Evolutionary conservation across 2,113 vertebrate species (phyloP).

Genomic region (Hyperopisus bebe): DNA sequence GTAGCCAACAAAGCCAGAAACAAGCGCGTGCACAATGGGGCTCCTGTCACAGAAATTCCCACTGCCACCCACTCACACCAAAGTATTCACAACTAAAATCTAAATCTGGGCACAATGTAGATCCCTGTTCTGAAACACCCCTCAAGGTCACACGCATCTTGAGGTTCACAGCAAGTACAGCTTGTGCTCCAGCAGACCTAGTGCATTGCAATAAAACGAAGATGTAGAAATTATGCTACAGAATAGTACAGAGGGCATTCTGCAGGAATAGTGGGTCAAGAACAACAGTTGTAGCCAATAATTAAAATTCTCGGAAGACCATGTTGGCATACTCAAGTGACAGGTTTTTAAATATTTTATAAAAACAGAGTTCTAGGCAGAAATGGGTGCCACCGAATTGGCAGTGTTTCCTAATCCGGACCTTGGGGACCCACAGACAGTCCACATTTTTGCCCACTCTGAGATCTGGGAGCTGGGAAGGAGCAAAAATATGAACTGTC

Average conservation of each 20-base stretch:
- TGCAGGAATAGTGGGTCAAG: not conserved
- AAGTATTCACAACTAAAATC: slow-evolving; percentile 1
- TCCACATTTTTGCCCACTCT: not conserved
- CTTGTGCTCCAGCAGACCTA: not conserved
- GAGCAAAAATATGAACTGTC: not conserved
- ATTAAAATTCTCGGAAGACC: not conserved
- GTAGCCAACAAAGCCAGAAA: not conserved
- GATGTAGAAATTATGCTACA: not conserved
- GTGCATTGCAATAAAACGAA: not conserved
- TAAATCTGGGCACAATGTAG: not conserved
- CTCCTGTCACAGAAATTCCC: not conserved
- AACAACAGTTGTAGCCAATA: not conserved
- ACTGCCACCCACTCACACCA: not conserved
- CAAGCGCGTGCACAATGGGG: not conserved
- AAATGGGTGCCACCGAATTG: not conserved
- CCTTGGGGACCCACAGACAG: not conserved
- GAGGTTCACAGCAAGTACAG: not conserved
- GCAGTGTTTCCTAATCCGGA: not conserved
- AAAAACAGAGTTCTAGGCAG: not conserved
- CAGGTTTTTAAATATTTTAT: not conserved
- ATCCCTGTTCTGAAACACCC: not conserved
- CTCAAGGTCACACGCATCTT: not conserved
- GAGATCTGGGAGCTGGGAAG: too few species aligned
- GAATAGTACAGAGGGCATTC: not conserved
- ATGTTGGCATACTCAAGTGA: not conserved